Base-by-base conservation (phyloP, 2,888 invertebrate species). In the Chrysolina oricalcia region DNA sequence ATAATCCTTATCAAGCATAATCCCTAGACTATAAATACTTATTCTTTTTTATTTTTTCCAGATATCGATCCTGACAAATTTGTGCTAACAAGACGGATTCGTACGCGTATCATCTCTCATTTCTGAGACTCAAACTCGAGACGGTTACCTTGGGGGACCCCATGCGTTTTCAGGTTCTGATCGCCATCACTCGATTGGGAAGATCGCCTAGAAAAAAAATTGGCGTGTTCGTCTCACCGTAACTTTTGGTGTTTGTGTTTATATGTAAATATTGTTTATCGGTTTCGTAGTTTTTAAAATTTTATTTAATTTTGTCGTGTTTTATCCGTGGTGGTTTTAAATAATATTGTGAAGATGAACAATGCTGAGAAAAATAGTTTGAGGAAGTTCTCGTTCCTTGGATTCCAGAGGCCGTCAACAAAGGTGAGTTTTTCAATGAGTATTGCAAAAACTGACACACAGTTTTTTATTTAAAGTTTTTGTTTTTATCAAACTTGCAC, bases 321-420 rank as follows among this genome's bases (percentile, higher is more conserved):
- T 41, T 53, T 17, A 27, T 13, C 2, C 5, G 35, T 59, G 23
- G 59, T 35, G 27, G 73, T 73, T 48, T 46, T n/a, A 41, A 50
- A 19, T 21, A 48, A 63, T 62, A 21, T 68, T 23, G 72, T 48
- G 43, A 74, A 50, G 43, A 74, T 74, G 74, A 74, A 70, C 64
- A 81, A 79, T 73, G 86, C 86, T 2, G 83, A 84, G 76, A 90
- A 91, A 83, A 91, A 91, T 83, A 92, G 92, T 85, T 91, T 92
- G 85, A 92, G 93, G 88, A 94, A 94, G 87, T 90, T 94, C 72
- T 94, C 94, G 68, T 94, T 94, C 88, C 90, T 94, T 78, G 93
- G 94, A 83, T 94, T 94, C 86, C 91, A 91, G 77, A 66, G 72
- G 41, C 46, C 68, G 40, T 91, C 92, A 75, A 86, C 91, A 91